Base-by-base conservation (phyloP, 2,888 invertebrate species). In the Rhagonycha lutea region DNA sequence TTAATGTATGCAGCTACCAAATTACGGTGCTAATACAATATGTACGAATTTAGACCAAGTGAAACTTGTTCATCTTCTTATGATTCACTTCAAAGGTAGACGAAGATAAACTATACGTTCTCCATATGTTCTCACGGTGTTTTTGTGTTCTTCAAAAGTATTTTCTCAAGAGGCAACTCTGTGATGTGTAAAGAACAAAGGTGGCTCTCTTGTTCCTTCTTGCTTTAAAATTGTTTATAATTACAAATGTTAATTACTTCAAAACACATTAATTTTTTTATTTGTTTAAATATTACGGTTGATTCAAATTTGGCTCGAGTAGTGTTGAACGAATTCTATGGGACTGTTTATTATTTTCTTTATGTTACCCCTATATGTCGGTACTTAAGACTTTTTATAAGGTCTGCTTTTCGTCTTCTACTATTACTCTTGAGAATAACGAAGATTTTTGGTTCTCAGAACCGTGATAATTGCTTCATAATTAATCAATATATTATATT, bases 331-430 rank as follows among this genome's bases (percentile, higher is more conserved):
- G 29, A 68, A 69, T 14, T 14, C 60, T 11, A 26, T 65, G 23
- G 63, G 23, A 65, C 29, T 29, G 61, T 26, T 63, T 62, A 69
- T 73, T 73, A 74, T 69, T 68, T 47, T 63, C 69, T 74, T 70
- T 70, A 70, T 74, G 69, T 72, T 68, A 68, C 72, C 74, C 78
- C 73, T 62, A 62, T 47, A 47, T 73, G 61, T 61, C 29, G 67
- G 72, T 70, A 78, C 78, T 78, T 73, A 76, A 76, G 75, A 74
- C 73, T 77, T 78, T 76, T 74, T 69, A n/a, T 70, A 70, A 69
- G 76, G 73, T 68, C 79, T 80, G 78, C 73, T 79, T 79, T 80
- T 73, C 75, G 77, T 80, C 78, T 79, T 70, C 26, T 47, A 32
- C 26, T 47, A 32, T 12, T 74, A 76, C 79, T 76, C 79, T 75